A percentile compares a stretch with the other conserved stretches of the same genome.
These are phyloP conservation scores for Ips nitidus DNA, from an alignment of 1,140 invertebrate species.

Conservation along the genomic window DNA sequence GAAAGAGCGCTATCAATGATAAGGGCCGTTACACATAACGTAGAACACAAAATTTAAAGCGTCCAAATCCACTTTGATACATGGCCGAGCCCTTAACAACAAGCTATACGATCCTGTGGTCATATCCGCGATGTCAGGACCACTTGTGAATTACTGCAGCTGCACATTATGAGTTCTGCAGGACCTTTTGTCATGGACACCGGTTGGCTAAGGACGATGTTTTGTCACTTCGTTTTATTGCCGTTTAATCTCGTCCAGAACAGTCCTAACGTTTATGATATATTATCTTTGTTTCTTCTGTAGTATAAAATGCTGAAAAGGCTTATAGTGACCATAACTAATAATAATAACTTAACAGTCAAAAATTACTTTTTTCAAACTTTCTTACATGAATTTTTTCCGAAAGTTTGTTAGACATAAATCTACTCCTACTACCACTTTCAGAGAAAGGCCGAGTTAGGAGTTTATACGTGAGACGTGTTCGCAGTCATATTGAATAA, in stretches of 20 bases:
- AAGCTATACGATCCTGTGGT: slow-evolving; percentile 6
- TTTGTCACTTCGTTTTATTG: not conserved
- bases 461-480: slow-evolving; percentile 25
- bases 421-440: slow-evolving; percentile 13
- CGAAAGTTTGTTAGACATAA: not conserved
- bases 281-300: no score
- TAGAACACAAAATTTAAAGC: slow-evolving; percentile 4
- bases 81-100: slow-evolving; percentile 9
- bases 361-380: not conserved
- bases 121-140: slow-evolving; percentile 5
- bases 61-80: slow-evolving; percentile 11
- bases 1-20: no score
- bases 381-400: not conserved
- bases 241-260: no score
- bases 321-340: not conserved
- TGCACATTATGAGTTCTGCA: slow-evolving; percentile 19
- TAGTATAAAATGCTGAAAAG: not conserved
- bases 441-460: not conserved
- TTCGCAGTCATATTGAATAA: slow-evolving; percentile 29
- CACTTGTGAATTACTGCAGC: slow-evolving; percentile 24
- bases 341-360: not conserved
- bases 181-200: slow-evolving; percentile 17
- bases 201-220: slow-evolving; percentile 5
- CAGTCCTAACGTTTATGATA: no score
- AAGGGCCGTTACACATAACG: not conserved